These are phyloP conservation scores for Pungitius pungitius DNA, from an alignment of 2,113 vertebrate genomes.

Conservation along the genomic window DNA sequence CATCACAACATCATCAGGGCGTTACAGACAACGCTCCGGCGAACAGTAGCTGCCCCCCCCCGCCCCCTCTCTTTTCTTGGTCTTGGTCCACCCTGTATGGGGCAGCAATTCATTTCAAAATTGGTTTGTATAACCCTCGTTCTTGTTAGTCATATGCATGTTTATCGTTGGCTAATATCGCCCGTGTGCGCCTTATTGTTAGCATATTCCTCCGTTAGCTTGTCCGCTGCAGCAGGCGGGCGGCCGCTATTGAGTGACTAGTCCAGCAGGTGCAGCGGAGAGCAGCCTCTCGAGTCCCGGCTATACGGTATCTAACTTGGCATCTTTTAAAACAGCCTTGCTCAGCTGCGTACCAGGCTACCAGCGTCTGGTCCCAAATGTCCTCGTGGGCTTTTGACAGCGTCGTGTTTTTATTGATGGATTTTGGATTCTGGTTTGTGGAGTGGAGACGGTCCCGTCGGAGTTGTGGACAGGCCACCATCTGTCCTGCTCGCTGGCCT, in stretches of 20 bases:
- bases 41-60: neutral
- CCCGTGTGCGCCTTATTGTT: conserved; percentile 18
- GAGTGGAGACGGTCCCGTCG: neutral
- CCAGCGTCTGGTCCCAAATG: neutral
- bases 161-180: neutral
- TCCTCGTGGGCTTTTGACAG: neutral
- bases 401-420: neutral
- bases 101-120: conserved; percentile 42
- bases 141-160: neutral
- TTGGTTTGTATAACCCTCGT: conserved; percentile 64
- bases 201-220: conserved; percentile 38
- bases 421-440: neutral
- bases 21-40: conserved; percentile 48
- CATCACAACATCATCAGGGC: conserved; percentile 71
- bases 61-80: conserved; percentile 36
- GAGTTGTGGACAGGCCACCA: conserved; percentile 17
- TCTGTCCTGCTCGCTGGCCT: conserved; percentile 14
- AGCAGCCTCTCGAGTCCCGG: conserved; percentile 1
- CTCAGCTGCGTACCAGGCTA: neutral
- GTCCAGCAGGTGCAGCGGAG: conserved; percentile 67
- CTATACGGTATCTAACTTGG: neutral
- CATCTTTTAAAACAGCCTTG: conserved; percentile 9
- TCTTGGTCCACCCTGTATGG: conserved; percentile 36
- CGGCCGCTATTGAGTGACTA: conserved; percentile 54
- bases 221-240: conserved; percentile 48